phyloP scores from a whole-genome alignment of 1,140 invertebrate species.

The Drosophila virilis region DNA sequence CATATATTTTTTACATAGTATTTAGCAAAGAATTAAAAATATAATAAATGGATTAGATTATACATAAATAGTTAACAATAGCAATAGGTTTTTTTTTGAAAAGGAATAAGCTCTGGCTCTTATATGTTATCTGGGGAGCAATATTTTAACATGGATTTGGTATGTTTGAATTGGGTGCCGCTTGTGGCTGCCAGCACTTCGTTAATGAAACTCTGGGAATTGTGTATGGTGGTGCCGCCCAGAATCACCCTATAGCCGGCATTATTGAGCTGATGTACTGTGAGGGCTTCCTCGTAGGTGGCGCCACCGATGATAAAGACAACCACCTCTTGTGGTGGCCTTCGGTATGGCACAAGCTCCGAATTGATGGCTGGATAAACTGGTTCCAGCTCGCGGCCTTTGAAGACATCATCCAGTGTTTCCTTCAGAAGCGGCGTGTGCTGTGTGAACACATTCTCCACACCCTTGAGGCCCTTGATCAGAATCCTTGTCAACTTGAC shows the following conservation, averaged over 20 bases:
- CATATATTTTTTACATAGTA: slow-evolving; percentile 27
- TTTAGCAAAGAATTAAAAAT: slow-evolving; percentile 24
- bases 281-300: slow-evolving; percentile 97
- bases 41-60: slow-evolving; percentile 46
- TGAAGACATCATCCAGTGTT: slow-evolving; percentile 94
- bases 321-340: slow-evolving; percentile 94
- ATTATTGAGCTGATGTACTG: slow-evolving; percentile 94
- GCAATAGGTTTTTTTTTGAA: slow-evolving; percentile 46
- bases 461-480: slow-evolving; percentile 95
- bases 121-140: slow-evolving; percentile 78
- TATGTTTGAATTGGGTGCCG: slow-evolving; percentile 85
- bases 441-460: slow-evolving; percentile 99
- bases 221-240: slow-evolving; percentile 96
- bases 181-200: slow-evolving; percentile 87
- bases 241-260: slow-evolving; percentile 92
- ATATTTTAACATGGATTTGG: slow-evolving; percentile 81
- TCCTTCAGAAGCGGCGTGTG: slow-evolving; percentile 95
- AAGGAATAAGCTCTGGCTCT: slow-evolving; percentile 26
- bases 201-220: slow-evolving; percentile 91
- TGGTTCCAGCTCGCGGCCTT: slow-evolving; percentile 93
- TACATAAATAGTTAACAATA: slow-evolving; percentile 75
- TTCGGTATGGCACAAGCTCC: slow-evolving; percentile 85
- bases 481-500: slow-evolving; percentile 96
- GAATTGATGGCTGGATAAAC: slow-evolving; percentile 92
- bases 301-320: slow-evolving; percentile 98